phyloP scores from a whole-genome alignment of 2,888 invertebrate species.

The Ectemnius continuus region DNA sequence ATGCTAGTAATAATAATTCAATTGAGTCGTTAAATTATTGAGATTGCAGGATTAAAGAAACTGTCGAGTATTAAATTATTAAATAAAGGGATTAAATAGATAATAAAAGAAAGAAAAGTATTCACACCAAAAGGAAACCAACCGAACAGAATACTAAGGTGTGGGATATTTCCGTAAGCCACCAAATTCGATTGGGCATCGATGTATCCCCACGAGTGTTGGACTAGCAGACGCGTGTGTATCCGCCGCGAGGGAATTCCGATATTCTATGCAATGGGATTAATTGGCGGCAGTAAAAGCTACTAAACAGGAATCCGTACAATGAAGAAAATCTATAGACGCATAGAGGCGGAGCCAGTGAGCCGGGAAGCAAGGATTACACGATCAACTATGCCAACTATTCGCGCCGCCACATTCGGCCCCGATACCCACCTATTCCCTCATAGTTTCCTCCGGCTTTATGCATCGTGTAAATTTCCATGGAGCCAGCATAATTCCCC shows the following conservation, averaged over 20 bases:
- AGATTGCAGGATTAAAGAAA: no score
- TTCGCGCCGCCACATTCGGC: conserved; percentile 8
- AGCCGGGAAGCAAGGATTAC: conserved; percentile 26
- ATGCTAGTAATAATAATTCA: no score
- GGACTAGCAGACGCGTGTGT: background rate
- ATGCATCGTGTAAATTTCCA: conserved; percentile 27
- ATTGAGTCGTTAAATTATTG: no score
- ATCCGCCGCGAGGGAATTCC: background rate
- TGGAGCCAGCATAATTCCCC: conserved; percentile 1
- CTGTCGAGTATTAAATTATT: no score
- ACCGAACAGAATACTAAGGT: background rate
- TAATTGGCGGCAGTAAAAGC: conserved; percentile 11
- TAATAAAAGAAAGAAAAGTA: background rate
- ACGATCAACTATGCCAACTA: conserved; percentile 42
- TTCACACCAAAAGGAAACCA: background rate
- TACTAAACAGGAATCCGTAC: conserved; percentile 8
- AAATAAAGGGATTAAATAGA: background rate
- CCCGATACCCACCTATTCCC: conserved; percentile 31
- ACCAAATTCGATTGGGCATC: no score
- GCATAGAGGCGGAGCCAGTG: conserved; percentile 7
- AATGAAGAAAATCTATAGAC: conserved; percentile 14
- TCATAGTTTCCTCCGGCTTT: conserved; percentile 28
- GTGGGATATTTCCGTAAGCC: background rate
- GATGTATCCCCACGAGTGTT: no score
- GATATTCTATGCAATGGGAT: background rate